These are phyloP conservation scores for Agrochola litura DNA, from an alignment of 2,888 invertebrate genomes.

Conservation along the genomic window DNA sequence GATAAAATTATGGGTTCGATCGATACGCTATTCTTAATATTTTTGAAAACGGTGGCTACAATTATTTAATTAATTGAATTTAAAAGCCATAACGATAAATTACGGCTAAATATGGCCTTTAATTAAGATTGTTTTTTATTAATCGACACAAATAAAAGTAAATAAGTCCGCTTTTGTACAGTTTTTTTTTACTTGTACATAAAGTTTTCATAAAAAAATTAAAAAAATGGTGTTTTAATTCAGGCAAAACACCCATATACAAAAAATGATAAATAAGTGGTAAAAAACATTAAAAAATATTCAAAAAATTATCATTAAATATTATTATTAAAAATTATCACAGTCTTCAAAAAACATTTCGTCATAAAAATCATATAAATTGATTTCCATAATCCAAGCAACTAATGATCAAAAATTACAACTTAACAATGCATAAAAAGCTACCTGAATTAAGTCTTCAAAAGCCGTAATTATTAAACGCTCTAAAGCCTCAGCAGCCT, in stretches of 20 bases:
- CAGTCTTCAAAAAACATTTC: no score
- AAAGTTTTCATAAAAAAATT: no score
- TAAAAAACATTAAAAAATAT: no score
- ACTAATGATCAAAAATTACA: background rate
- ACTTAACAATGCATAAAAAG: conserved; percentile 4
- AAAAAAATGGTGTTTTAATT: no score
- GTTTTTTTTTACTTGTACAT: no score
- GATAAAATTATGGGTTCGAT: conserved; percentile 27
- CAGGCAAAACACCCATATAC: no score
- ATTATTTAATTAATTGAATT: conserved; percentile 10
- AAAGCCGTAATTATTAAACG: conserved; percentile 38
- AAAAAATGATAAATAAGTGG: no score
- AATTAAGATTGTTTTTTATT: background rate
- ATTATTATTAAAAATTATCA: no score
- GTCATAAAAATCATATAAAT: no score
- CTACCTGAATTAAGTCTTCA: conserved; percentile 3
- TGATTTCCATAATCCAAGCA: background rate
- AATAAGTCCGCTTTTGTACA: no score
- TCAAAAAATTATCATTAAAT: no score
- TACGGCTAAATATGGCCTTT: background rate
- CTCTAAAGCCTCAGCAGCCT: conserved; percentile 8
- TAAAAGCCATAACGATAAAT: background rate
- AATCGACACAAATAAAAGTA: no score
- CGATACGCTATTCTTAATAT: background rate
- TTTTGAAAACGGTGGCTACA: conserved; percentile 21